Percentiles rank a stretch among this genome's conserved stretches.
These are phyloP conservation scores for Eilema caniola DNA, from an alignment of 2,888 invertebrate species.

Conservation along the genomic window DNA sequence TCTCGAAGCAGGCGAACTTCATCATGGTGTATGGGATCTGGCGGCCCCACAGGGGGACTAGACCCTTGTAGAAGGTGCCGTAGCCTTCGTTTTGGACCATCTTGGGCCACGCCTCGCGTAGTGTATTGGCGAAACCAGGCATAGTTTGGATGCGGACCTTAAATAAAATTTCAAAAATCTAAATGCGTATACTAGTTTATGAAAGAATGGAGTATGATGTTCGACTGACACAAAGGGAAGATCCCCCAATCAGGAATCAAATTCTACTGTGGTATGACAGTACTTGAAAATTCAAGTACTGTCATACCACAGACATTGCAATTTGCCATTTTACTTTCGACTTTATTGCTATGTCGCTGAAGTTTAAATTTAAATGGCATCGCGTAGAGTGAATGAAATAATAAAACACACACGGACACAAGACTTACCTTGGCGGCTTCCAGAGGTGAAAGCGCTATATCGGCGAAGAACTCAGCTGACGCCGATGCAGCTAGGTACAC, in stretches of 20 bases:
- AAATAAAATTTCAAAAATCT: background rate
- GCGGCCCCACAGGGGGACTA: constrained; percentile 98
- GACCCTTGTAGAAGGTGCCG: constrained; percentile 97
- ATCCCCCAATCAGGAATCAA: too few relatives aligned
- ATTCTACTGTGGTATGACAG: too few relatives aligned
- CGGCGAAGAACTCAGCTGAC: constrained; percentile 99
- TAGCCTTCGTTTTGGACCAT: constrained; percentile 96
- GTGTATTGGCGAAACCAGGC: constrained; percentile 95
- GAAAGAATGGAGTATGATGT: too few relatives aligned
- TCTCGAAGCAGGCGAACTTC: constrained; percentile 99
- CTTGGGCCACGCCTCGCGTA: constrained; percentile 97
- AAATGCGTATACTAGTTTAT: too few relatives aligned
- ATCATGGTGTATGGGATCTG: constrained; percentile 99
- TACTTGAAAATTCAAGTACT: too few relatives aligned
- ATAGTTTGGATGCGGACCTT: constrained; percentile 97
- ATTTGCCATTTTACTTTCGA: too few relatives aligned
- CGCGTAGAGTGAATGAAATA: too few relatives aligned
- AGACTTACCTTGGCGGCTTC: constrained; percentile 95
- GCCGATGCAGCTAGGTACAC: constrained; percentile 97
- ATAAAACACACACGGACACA: too few relatives aligned
- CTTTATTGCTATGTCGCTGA: too few relatives aligned
- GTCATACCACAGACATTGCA: too few relatives aligned
- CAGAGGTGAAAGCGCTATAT: constrained; percentile 98
- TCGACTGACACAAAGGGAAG: too few relatives aligned
- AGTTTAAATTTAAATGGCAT: background rate